phyloP scores from a whole-genome alignment of 2,797 vertebrate species.

The Cheirogaleus major region DNA sequence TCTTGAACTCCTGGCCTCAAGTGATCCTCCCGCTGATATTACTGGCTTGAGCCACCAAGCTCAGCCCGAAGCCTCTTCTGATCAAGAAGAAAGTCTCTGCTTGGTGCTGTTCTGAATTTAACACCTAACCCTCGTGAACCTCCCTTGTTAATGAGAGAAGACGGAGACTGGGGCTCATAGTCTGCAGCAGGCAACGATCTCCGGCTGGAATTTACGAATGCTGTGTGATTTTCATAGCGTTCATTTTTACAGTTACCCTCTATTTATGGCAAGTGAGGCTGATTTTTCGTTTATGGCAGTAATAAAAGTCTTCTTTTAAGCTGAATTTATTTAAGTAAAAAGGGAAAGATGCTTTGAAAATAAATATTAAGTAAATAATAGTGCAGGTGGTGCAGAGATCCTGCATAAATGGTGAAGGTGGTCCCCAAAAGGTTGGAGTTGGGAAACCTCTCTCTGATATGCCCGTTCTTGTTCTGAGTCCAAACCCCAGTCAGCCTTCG shows the following conservation, averaged over 20 bases:
- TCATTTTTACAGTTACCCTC: slow-evolving; percentile 72
- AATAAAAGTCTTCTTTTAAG: slow-evolving; percentile 78
- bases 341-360: slow-evolving; percentile 74
- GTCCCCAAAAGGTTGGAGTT: not conserved
- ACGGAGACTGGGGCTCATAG: not conserved
- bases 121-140: fast-evolving
- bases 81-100: not conserved
- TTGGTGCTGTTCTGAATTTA: not conserved
- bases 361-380: slow-evolving; percentile 71
- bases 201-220: not conserved
- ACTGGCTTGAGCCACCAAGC: not conserved
- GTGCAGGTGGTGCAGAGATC: not conserved
- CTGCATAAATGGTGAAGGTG: not conserved
- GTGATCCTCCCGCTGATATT: not conserved
- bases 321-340: slow-evolving; percentile 75
- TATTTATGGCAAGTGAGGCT: slow-evolving; percentile 70
- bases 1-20: not conserved
- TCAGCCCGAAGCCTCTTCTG: not conserved
- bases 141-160: not conserved
- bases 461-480: not conserved
- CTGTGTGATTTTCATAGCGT: slow-evolving; percentile 42
- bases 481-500: not conserved
- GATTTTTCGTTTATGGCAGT: slow-evolving; percentile 73
- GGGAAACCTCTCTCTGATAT: not conserved
- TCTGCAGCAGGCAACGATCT: not conserved